These are phyloP conservation scores for Endotricha flammealis DNA, from an alignment of 2,888 invertebrate genomes.

Conservation along the genomic window DNA sequence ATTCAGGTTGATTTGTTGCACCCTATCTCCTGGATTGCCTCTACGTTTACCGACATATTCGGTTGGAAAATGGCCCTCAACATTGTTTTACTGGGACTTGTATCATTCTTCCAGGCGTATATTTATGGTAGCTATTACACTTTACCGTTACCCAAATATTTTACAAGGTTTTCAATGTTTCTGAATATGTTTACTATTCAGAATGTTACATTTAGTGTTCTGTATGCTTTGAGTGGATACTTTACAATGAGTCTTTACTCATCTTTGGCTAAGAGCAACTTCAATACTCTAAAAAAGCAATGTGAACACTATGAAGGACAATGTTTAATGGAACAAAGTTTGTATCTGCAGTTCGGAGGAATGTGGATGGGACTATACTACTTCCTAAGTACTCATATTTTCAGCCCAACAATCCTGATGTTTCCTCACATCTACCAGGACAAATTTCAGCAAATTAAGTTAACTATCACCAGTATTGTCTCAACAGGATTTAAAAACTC, in stretches of 20 bases:
- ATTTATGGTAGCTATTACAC: conserved; percentile 84
- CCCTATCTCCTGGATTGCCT: conserved; percentile 81
- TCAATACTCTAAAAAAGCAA: conserved; percentile 67
- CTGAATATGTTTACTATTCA: conserved; percentile 80
- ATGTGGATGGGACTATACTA: conserved; percentile 81
- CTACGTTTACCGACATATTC: conserved; percentile 77
- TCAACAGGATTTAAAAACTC: conserved; percentile 79
- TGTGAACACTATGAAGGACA: conserved; percentile 66
- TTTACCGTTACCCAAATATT: conserved; percentile 77
- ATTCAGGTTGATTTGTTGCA: conserved; percentile 81
- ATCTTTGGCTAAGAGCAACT: conserved; percentile 79
- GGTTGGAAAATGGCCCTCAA: conserved; percentile 82
- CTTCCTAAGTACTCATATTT: conserved; percentile 77
- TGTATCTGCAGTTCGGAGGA: conserved; percentile 83
- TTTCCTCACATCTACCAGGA: conserved; percentile 85
- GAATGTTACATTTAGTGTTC: conserved; percentile 70
- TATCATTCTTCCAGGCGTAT: conserved; percentile 84
- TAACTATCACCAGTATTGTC: conserved; percentile 75
- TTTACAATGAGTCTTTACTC: conserved; percentile 84
- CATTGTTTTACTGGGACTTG: conserved; percentile 79
- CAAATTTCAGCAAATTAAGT: conserved; percentile 82
- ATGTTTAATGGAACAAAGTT: conserved; percentile 82
- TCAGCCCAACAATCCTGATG: conserved; percentile 73
- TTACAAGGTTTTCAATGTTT: conserved; percentile 83
- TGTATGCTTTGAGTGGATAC: conserved; percentile 82